These are phyloP conservation scores for Lethrus apterus DNA, from an alignment of 1,140 invertebrate species.

Conservation along the genomic window DNA sequence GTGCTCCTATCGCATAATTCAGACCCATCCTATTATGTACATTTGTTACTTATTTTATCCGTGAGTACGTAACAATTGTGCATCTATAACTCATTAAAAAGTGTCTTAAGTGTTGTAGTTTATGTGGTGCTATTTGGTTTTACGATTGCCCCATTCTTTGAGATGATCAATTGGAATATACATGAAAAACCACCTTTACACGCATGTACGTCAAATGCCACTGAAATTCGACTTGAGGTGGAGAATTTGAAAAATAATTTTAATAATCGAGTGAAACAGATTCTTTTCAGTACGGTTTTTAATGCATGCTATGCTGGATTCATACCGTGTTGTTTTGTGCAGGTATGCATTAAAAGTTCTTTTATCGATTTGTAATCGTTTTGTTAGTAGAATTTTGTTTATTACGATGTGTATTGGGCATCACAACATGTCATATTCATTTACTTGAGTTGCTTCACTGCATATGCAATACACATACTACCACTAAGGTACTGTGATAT, in stretches of 20 bases:
- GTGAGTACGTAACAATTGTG: slow-evolving; percentile 57
- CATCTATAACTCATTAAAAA: slow-evolving; percentile 7
- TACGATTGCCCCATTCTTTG: slow-evolving; percentile 61
- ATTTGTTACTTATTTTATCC: slow-evolving; percentile 81
- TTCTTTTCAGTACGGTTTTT: slow-evolving; percentile 81
- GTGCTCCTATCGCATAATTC: slow-evolving; percentile 65
- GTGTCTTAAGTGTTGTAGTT: slow-evolving; percentile 59
- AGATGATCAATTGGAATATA: slow-evolving; percentile 44
- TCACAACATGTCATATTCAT: slow-evolving; percentile 76
- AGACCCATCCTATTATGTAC: slow-evolving; percentile 63
- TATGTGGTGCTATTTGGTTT: slow-evolving; percentile 82
- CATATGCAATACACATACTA: slow-evolving; percentile 69
- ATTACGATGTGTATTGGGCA: slow-evolving; percentile 80
- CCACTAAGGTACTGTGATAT: slow-evolving; percentile 74
- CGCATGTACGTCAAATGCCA: slow-evolving; percentile 60
- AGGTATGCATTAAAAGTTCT: slow-evolving; percentile 53
- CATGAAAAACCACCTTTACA: slow-evolving; percentile 40
- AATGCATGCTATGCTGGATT: slow-evolving; percentile 88
- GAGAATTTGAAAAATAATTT: slow-evolving; percentile 79
- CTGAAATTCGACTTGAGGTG: slow-evolving; percentile 75
- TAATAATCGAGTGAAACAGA: slow-evolving; percentile 79
- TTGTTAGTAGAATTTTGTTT: slow-evolving; percentile 64
- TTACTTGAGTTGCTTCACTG: slow-evolving; percentile 73
- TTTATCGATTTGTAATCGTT: no score
- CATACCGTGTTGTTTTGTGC: slow-evolving; percentile 82